Evolutionary conservation across 1,140 invertebrate genomes (phyloP).

Genomic region (Eurosta solidaginis): DNA sequence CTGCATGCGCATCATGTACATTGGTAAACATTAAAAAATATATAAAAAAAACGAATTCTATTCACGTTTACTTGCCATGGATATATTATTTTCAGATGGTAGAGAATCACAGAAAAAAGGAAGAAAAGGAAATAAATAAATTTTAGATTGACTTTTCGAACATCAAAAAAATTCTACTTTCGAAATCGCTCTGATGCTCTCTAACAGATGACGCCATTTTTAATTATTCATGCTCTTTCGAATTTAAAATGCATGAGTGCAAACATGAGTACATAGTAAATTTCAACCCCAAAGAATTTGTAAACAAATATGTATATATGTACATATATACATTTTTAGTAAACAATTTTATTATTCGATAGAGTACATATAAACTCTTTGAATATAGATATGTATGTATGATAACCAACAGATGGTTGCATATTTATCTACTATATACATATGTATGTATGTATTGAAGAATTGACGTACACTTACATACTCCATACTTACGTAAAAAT

Average conservation of each 20-base stretch:
- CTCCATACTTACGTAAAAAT: background rate
- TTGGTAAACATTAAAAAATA: background rate
- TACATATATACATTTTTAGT: too few species aligned
- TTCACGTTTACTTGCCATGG: background rate
- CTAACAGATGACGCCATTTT: slow-evolving; percentile 7
- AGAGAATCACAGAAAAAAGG: background rate
- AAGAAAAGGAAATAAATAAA: background rate
- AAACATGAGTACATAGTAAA: background rate
- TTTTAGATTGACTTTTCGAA: background rate
- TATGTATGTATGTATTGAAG: background rate
- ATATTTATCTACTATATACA: too few species aligned
- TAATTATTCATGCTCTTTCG: background rate
- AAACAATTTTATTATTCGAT: background rate
- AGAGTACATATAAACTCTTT: too few species aligned
- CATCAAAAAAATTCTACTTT: background rate
- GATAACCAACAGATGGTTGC: background rate
- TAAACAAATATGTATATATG: slow-evolving; percentile 24
- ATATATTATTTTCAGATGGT: background rate
- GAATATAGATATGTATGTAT: background rate
- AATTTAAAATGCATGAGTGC: background rate
- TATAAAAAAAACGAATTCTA: background rate
- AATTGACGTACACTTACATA: background rate
- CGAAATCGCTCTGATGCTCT: background rate
- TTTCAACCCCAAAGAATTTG: background rate
- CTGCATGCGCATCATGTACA: background rate